Conservation (phyloP, 2,113 vertebrate genomes). For the Alethe diademata region DNA sequence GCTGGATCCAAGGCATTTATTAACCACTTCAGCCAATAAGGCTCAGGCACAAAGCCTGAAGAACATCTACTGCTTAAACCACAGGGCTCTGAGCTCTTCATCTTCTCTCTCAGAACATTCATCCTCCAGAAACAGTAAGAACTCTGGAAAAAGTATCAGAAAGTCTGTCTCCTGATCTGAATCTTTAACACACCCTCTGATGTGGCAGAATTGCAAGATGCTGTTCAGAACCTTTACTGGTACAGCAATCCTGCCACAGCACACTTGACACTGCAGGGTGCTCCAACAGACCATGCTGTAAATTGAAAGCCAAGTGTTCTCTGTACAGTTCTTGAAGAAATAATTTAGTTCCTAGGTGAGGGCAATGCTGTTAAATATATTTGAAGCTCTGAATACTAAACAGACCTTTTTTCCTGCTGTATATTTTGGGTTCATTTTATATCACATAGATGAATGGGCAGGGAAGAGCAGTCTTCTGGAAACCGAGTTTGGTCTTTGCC, state of each 20-base stretch:
- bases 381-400: slow-evolving; percentile 37
- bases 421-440: neutral
- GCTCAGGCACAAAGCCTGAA: neutral
- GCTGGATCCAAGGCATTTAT: neutral
- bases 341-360: slow-evolving; percentile 33
- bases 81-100: neutral
- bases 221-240: neutral
- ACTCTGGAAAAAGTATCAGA: neutral
- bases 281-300: neutral
- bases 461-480: slow-evolving; percentile 22
- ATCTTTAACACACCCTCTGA: neutral
- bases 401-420: neutral
- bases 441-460: neutral
- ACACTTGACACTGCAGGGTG: neutral
- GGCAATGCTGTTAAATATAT: slow-evolving; percentile 13
- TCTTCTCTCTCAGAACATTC: neutral
- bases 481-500: slow-evolving; percentile 26
- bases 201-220: neutral
- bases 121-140: neutral
- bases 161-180: neutral
- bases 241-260: neutral
- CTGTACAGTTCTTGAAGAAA: slow-evolving; percentile 31
- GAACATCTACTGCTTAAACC: neutral
- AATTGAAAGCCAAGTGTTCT: slow-evolving; percentile 42
- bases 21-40: neutral